phyloP scores from a whole-genome alignment of 1,140 invertebrate genomes.

The Lepidurus arcticus region DNA sequence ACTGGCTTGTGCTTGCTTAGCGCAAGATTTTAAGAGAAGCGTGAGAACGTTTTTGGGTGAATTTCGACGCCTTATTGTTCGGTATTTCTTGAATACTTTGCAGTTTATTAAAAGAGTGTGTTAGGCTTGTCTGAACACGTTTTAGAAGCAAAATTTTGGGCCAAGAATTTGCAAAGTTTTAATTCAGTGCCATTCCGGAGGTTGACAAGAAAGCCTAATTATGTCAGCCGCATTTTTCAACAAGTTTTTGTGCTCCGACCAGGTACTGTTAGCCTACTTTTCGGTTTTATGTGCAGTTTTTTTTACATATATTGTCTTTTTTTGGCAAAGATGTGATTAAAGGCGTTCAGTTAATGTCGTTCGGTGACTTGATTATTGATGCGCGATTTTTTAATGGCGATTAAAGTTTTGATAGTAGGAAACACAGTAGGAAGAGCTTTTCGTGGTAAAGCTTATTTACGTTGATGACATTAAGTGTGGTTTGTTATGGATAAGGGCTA shows the following conservation, averaged over 20 bases:
- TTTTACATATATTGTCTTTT: neutral
- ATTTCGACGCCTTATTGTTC: neutral
- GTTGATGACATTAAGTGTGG: too few relatives aligned
- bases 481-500: too few relatives aligned
- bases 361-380: too few relatives aligned
- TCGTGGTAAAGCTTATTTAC: too few relatives aligned
- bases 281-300: neutral
- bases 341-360: too few relatives aligned
- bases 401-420: too few relatives aligned
- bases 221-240: neutral
- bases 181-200: neutral
- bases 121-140: too few relatives aligned
- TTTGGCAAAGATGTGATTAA: neutral
- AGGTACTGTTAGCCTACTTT: neutral
- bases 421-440: too few relatives aligned
- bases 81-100: neutral
- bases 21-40: neutral
- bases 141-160: neutral
- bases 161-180: neutral
- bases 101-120: too few relatives aligned
- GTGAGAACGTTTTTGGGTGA: neutral
- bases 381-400: too few relatives aligned
- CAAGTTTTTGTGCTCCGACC: neutral
- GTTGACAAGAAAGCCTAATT: constrained; percentile 7
- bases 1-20: neutral